Evolutionary conservation across 2,113 vertebrate species (phyloP), one percentile per base, ranked within the genome.

Genomic region (Tenrec ecaudatus): DNA sequence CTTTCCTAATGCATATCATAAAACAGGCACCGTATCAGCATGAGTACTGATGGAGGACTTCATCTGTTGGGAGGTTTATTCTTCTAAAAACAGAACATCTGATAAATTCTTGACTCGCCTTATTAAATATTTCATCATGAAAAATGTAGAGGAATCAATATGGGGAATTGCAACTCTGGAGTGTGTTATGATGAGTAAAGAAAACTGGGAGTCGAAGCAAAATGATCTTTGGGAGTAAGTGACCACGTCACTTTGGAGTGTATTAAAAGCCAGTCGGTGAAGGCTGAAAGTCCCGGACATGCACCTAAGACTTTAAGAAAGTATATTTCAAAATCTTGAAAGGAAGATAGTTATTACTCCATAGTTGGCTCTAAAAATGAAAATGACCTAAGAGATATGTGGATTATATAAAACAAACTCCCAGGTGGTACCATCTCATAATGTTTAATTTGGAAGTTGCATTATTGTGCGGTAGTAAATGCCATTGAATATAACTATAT

Each of bases 81-180:
- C 73, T 92, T 43, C 20, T 79, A 76, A 85, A 90, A 93, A 94
- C 23, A 89, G 83, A 85, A 43, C 64, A 93, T 95, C 73, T 90
- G 87, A 96, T 73, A 96, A 92, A 93, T 89, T 96, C 69, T 95
- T 94, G 82, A 91, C 62, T 94, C 90, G 57, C 20, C 80, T 93
- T 96, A 81, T 84, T 96, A 90, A 97, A 94, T 94, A 93, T 92
- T 96, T 96, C 38, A 96, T 96, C 78, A 95, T 90, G 60, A 90
- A 96, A 94, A 96, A 94, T 88, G 53, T 82, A 87, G 22, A 91
- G 25, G 66, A 93, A 96, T 97, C 94, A 93, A 96, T 93, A 87
- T 94, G 73, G 73, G 68, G 33, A 92, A 86, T 75, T 89, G 66
- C n/a, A 94, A 82, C 36, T 47, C 25, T 43, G 73, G 89, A 95